These are phyloP conservation scores for Larimichthys crocea DNA, from an alignment of 2,113 vertebrate genomes.

Conservation along the genomic window DNA sequence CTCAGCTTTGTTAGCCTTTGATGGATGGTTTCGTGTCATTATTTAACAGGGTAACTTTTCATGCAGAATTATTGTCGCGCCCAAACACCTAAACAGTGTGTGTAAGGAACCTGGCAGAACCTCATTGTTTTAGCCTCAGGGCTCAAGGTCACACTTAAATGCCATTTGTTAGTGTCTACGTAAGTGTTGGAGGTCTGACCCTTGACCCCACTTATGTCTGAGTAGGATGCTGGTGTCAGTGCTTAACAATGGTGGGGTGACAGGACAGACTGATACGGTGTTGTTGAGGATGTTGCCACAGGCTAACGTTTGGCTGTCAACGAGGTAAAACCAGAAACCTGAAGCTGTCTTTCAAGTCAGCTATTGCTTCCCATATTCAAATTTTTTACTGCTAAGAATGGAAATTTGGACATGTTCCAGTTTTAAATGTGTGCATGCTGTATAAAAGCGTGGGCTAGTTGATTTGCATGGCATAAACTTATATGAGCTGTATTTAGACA, in stretches of 20 bases:
- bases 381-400: not conserved
- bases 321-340: not conserved
- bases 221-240: slow-evolving; percentile 71
- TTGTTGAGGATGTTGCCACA: slow-evolving; percentile 31
- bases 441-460: not conserved
- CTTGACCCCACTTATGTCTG: slow-evolving; percentile 74
- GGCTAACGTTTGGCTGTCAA: slow-evolving; percentile 43
- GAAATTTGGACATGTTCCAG: not conserved
- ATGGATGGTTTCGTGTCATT: slow-evolving; percentile 63
- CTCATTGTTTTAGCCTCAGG: slow-evolving; percentile 62
- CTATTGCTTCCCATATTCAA: not conserved
- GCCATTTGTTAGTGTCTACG: slow-evolving; percentile 59
- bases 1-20: slow-evolving; percentile 69
- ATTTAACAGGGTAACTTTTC: slow-evolving; percentile 66
- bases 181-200: slow-evolving; percentile 67
- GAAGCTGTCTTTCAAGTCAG: slow-evolving; percentile 7
- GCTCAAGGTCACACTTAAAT: slow-evolving; percentile 50
- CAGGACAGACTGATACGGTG: slow-evolving; percentile 44
- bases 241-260: slow-evolving; percentile 70
- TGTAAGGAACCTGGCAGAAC: slow-evolving; percentile 13
- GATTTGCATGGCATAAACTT: slow-evolving; percentile 28
- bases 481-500: slow-evolving; percentile 19
- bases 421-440: not conserved
- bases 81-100: not conserved
- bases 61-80: slow-evolving; percentile 49